Evolutionary conservation across 2,113 vertebrate species (phyloP), one percentile per base, ranked within the genome.

Genomic region (Suricata suricatta): DNA sequence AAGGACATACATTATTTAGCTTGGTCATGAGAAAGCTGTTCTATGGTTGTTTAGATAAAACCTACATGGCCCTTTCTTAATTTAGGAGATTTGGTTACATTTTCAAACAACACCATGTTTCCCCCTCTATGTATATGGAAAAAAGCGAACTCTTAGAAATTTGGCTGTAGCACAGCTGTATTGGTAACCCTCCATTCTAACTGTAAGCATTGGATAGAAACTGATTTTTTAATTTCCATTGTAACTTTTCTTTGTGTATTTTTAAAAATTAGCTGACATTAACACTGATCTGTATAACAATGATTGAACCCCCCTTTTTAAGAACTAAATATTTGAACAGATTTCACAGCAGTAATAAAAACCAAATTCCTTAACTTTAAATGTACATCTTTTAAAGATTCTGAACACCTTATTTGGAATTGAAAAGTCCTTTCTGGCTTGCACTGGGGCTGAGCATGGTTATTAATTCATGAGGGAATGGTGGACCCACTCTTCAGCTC

Each of bases 401-500:
- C 82, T 4, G 71, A 57, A 93, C 52, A 57, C 27, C 90, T 81
- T 76, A 11, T 93, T 93, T 94, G 71, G 93, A 96, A 93, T 74
- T n/a, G 94, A 79, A 97, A 72, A 90, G 81, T 95, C 71, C 97
- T 97, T 96, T 90, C 92, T 71, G 88, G 60, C 74, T 91, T 52
- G n/a, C 2, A 1, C 16, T 89, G 92, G 82, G 64, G 64, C 71
- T 93, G 79, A 76, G 88, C 33, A 33, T 77, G 29, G 94, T 97
- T 97, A 96, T 96, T 96, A 96, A 97, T 95, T 98, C 93, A 85
- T 96, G 93, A 96, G 85, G 95, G 82, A 54, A 38, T 81, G 96
- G 98, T 94, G 88, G 95, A 80, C 95, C 64, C 69, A 93, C 54
- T 97, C 72, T 76, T 96, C 72, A 89, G 33, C 95, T 95, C 90